These are phyloP conservation scores for Meloe dianella DNA, from an alignment of 2,888 invertebrate genomes.

Conservation along the genomic window DNA sequence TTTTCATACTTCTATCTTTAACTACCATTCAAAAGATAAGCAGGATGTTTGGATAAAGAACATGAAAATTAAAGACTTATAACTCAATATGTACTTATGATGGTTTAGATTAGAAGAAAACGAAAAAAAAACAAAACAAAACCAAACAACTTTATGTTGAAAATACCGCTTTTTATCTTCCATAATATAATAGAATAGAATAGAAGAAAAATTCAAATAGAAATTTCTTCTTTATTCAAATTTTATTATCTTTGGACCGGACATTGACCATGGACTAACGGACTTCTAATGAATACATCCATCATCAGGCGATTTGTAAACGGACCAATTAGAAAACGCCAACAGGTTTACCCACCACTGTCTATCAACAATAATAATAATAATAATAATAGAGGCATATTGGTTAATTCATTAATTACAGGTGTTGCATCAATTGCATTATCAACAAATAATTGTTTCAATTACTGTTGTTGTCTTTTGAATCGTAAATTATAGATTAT, in stretches of 20 bases:
- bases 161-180: background rate
- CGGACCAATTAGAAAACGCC: conserved; percentile 1
- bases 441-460: no score
- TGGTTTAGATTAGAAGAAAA: background rate
- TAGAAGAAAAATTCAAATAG: no score
- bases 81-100: conserved; percentile 4
- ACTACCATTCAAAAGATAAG: background rate
- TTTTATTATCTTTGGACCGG: background rate
- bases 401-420: background rate
- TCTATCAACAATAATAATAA: background rate
- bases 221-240: background rate
- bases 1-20: background rate
- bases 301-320: conserved; percentile 1
- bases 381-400: background rate
- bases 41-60: background rate
- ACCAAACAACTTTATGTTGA: background rate
- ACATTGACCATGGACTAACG: conserved; percentile 10
- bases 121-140: background rate
- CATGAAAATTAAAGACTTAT: background rate
- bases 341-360: background rate
- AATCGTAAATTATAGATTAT: background rate
- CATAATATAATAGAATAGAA: no score
- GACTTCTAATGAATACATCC: background rate
- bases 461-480: background rate
- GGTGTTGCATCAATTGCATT: no score